A percentile compares a stretch with the other conserved stretches of the same genome.
phyloP scores from a whole-genome alignment of 2,797 vertebrate species.

The Tarsius wallacei region DNA sequence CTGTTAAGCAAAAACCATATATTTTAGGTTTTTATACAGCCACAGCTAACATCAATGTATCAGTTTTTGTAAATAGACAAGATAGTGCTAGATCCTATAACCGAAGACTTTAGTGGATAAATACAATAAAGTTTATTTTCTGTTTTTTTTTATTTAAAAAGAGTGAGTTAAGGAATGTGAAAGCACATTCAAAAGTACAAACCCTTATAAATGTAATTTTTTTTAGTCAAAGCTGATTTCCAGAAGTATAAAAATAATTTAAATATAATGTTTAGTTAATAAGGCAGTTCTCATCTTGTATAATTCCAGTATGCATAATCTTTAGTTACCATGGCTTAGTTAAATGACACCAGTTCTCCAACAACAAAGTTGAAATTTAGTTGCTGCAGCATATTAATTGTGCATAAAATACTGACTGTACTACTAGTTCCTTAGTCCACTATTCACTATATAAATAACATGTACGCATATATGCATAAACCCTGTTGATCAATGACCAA shows the following conservation, averaged over 20 bases:
- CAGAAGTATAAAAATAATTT: conserved; percentile 17
- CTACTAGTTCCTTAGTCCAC: neutral
- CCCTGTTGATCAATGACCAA: neutral
- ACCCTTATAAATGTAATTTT: neutral
- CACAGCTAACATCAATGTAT: neutral
- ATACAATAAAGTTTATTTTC: neutral
- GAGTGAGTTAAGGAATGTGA: neutral
- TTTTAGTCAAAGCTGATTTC: neutral
- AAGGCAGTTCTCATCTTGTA: neutral
- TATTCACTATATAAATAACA: neutral
- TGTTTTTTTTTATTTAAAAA: neutral
- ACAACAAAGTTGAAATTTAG: neutral
- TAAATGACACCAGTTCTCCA: neutral
- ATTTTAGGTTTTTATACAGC: neutral
- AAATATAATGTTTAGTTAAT: neutral
- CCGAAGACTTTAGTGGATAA: conserved; percentile 1
- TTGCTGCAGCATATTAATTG: neutral
- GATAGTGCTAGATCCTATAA: neutral
- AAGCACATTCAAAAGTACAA: conserved; percentile 19
- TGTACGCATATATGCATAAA: too few species aligned
- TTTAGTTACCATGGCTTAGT: neutral
- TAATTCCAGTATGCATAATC: neutral
- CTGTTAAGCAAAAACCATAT: neutral
- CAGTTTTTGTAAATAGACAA: neutral
- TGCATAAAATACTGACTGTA: neutral